Evolutionary conservation across 2,888 invertebrate species (phyloP).

Genomic region (Leptopterna dolabrata): DNA sequence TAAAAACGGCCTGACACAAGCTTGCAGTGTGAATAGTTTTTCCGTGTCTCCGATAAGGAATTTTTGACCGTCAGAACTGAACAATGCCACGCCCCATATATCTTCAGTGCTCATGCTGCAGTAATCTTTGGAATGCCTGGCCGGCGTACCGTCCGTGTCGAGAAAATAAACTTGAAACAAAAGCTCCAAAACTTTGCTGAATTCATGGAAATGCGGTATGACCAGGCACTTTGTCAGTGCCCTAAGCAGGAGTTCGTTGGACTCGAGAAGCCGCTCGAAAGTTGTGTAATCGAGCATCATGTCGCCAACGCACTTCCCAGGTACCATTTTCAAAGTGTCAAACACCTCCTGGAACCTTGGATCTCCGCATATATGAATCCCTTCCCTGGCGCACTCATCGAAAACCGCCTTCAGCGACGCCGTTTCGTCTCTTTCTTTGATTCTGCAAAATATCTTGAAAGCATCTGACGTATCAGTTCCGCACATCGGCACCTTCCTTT

Average conservation of each 20-base stretch:
- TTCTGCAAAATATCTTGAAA: background rate
- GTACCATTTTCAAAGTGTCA: background rate
- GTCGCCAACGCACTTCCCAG: slow-evolving; percentile 10
- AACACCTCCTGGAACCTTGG: background rate
- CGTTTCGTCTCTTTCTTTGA: background rate
- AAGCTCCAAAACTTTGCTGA: slow-evolving; percentile 1
- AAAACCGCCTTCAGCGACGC: background rate
- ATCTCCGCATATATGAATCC: slow-evolving; percentile 26
- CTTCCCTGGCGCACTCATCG: background rate
- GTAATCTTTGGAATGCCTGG: slow-evolving; percentile 25
- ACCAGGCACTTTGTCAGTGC: slow-evolving; percentile 8
- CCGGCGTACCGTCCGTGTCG: background rate
- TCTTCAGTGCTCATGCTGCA: slow-evolving; percentile 20
- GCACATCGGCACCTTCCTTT: background rate
- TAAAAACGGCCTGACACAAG: slow-evolving; percentile 18
- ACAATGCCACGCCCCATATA: slow-evolving; percentile 11
- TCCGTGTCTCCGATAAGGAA: slow-evolving; percentile 19
- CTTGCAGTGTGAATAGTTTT: slow-evolving; percentile 1
- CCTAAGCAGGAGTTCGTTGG: background rate
- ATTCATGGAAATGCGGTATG: slow-evolving; percentile 29
- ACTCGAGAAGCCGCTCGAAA: background rate
- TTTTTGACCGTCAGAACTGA: slow-evolving; percentile 28
- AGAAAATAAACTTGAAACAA: background rate
- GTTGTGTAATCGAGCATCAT: background rate
- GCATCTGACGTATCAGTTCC: background rate